Base-by-base conservation (phyloP, 2,113 vertebrate species). In the Sula dactylatra region DNA sequence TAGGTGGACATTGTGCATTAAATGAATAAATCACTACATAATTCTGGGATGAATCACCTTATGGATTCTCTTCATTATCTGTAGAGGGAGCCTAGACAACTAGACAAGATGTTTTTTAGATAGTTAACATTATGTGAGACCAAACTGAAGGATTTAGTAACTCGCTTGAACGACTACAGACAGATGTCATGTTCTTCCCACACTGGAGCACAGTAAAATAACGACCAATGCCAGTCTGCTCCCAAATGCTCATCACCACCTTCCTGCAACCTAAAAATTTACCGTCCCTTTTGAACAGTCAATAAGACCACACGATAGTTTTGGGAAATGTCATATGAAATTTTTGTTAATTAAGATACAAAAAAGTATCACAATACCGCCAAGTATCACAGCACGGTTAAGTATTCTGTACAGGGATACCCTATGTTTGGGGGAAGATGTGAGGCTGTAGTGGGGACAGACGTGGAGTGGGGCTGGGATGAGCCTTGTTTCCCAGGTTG, bases 11-110 rank as follows among this genome's bases (percentile, higher is more conserved):
- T 55, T 3, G 10, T 59, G 15, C 14, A 84, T 74, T 91, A 82
- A 74, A 67, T 71, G 24, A 94, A 40, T 64, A 42, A 66, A 59
- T 55, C 31, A 24, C 7, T 4, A 34, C 31, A 42, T 52, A 31
- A 62, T 74, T 82, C 47, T 55, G 22, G 42, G n/a, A 84, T 93
- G 64, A 94, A 87, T 91, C 86, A 92, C 14, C 29, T 5, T 74
- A 66, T 27, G 77, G 83, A 78, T 89, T 94, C n/a, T 74, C 56
- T 88, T 62, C 15, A 12, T 89, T 74, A 82, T 91, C 69, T 91
- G 22, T 58, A 93, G 94, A 94, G 80, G 71, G 54, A 94, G 32
- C 59, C 69, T 86, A 52, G 83, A 67, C 14, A 82, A 64, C 34
- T 67, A 80, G n/a, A 11, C 18, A 76, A 58, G 32, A 38, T 64